Base-by-base conservation (phyloP, 1,140 invertebrate genomes). In the Druon quercuslanigerum region DNA sequence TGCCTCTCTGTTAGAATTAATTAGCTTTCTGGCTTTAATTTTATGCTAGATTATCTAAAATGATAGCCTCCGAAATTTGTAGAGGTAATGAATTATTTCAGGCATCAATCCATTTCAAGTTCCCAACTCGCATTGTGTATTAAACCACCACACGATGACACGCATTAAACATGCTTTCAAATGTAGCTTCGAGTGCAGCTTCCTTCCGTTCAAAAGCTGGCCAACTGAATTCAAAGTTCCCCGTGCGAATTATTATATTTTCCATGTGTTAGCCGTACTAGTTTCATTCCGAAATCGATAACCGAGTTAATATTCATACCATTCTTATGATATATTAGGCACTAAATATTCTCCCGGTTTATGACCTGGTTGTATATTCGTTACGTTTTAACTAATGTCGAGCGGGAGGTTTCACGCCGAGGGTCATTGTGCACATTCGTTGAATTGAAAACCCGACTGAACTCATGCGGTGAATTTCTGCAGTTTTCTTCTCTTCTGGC, bases 91-190 rank as follows among this genome's bases (percentile, higher is more conserved):
- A 66, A 33, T 46, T 66, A 66, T 33, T 66, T 40, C 40, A 66
- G 60, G 33, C 25, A 66, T 66, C 60, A 66, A 66, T 66, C 60
- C 60, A 25, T 66, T 66, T 66, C 60, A 25, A 33, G 60, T 66
- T 46, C 16, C 60, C 60, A 66, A 66, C 25, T 66, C 60, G 25
- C 60, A 66, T 66, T 66, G 60, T 66, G 60, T 33, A 66, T 40
- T 66, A 66, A 66, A 66, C 60, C 14, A 66, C 60, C 60, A 66
- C 60, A 66, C 16, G 60, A 66, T 66, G 60, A 46, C 60, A 33
- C 25, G 25, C 60, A 66, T 66, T 66, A 33, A 33, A 66, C 60
- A 66, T 66, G 60, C 60, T 66, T 66, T 66, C 60, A 66, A 66
- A 40, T 66, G 60, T 40, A 40, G 60, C 33, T 66, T 66, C 60